These are phyloP conservation scores for Zaprionus obscuricornis DNA, from an alignment of 2,888 invertebrate genomes.

Conservation along the genomic window DNA sequence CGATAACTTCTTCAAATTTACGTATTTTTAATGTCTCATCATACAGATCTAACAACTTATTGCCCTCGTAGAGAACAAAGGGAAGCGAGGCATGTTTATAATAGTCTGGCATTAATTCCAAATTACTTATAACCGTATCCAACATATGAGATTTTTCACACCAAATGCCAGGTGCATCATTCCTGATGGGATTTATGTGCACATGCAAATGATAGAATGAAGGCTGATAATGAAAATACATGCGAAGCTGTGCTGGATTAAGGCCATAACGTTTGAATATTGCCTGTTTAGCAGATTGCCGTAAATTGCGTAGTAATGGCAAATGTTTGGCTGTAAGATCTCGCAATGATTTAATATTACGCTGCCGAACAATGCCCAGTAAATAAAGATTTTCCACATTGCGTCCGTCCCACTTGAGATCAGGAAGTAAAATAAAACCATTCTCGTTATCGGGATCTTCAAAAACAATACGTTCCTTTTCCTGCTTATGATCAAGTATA, in stretches of 20 bases:
- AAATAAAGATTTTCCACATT: constrained; percentile 91
- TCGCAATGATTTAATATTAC: constrained; percentile 91
- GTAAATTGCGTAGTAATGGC: constrained; percentile 91
- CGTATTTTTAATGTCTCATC: constrained; percentile 75
- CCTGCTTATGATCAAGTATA: constrained; percentile 95
- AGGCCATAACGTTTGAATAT: constrained; percentile 91
- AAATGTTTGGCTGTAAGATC: constrained; percentile 92
- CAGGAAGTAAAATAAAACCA: constrained; percentile 95
- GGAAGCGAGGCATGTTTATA: constrained; percentile 92
- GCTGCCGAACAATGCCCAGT: constrained; percentile 90
- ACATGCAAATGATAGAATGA: constrained; percentile 98
- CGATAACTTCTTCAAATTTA: neutral
- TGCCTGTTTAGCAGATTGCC: constrained; percentile 89
- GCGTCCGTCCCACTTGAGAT: constrained; percentile 97
- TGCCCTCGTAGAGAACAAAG: constrained; percentile 91
- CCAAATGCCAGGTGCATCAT: constrained; percentile 92
- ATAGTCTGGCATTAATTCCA: constrained; percentile 91
- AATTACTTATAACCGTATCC: constrained; percentile 94
- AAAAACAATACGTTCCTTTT: constrained; percentile 93
- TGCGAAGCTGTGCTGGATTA: constrained; percentile 88
- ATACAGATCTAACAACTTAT: constrained; percentile 88
- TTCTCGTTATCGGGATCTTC: constrained; percentile 89
- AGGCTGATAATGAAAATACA: constrained; percentile 97
- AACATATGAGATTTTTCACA: constrained; percentile 94
- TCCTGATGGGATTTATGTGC: constrained; percentile 92